Evolutionary conservation across 2,888 invertebrate species (phyloP), one percentile per base, ranked within the genome.

Genomic region (Chaitophorus viminalis): DNA sequence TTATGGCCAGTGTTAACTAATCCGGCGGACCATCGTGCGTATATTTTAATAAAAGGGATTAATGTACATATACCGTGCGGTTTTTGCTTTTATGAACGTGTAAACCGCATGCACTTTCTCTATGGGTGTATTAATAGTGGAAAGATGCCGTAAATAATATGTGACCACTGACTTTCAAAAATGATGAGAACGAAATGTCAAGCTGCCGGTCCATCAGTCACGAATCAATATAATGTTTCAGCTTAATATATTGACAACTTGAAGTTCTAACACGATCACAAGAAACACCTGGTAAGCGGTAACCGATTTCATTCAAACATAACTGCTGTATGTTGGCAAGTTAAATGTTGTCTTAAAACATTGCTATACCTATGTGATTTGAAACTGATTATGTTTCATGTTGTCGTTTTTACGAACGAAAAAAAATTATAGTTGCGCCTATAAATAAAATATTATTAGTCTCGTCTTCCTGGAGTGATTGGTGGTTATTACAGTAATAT

Each of bases 151-250:
- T 39, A 11, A 39, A 39, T 39, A 8, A n/a, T 17, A 54, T 54
- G 54, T 54, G 25, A 60, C 21, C 3, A 60, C 8, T 5, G 76
- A 39, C 46, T 76, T 76, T 76, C 76, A 76, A 76, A 76, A 76
- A 76, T 39, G 29, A 39, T 60, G 60, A 5, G 17, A 17, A 46
- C 18, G 76, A 39, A 39, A 39, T 29, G 76, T 29, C 52, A n/a
- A 46, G 14, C 14, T 1, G 14, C 36, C 9, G 29, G n/a, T 77
- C 76, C 46, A 77, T 77, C 77, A 77, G 52, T 52, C 77, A 77
- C 31, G 52, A 52, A 52, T 52, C 52, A 31, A 76, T 29, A 39
- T 36, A 52, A 31, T 52, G 46, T 46, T 46, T 46, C 46, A 14
- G 46, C 14, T 46, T 0, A 46, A 46, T 46, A 14, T 46, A 14